Base-by-base conservation (phyloP, 1,140 invertebrate genomes). In the Apis mellifera region DNA sequence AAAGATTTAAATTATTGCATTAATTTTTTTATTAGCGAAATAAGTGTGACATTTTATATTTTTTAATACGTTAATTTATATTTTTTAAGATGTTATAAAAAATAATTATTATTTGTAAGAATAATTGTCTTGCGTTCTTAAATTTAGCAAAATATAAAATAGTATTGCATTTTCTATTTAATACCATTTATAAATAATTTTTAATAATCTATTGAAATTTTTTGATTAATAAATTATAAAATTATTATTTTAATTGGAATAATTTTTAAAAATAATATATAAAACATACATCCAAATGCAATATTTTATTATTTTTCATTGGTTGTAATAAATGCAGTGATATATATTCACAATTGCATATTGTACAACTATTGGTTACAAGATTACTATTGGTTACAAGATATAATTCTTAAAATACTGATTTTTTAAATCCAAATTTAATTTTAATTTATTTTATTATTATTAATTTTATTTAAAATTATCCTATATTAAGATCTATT, bases 301-400 rank as follows among this genome's bases (percentile, higher is more conserved):
- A 70, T 21, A 13, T 4, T 71, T 78, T 21, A 15, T 52, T 59
- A 48, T 50, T n/a, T 78, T 50, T 78, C 42, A 80, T 73, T 80
- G 69, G 78, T 13, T 54, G 32, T 42, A 15, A 8, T 50, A 13
- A 23, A 65, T 26, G 17, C 17, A 52, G 26, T 26, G n/a, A 9
- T 50, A 52, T 15, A 50, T n/a, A 65, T 12, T n/a, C 42, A 42
- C 54, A n/a, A 15, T 19, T 26, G 55, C 15, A 21, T 70, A 50
- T 42, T n/a, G 72, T n/a, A 48, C n/a, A 17, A 17, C 64, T 52
- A 82, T 77, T 82, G 80, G 80, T 57, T 55, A 7, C 13, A 17
- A 26, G 23, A 26, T 0, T 62, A 26, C 13, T 42, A 42, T 42
- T 42, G 32, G 32, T 42, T 42, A 42, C 23, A 13, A 62, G 15